These are phyloP conservation scores for Halictus ligatus DNA, from an alignment of 2,888 invertebrate genomes.

Conservation along the genomic window DNA sequence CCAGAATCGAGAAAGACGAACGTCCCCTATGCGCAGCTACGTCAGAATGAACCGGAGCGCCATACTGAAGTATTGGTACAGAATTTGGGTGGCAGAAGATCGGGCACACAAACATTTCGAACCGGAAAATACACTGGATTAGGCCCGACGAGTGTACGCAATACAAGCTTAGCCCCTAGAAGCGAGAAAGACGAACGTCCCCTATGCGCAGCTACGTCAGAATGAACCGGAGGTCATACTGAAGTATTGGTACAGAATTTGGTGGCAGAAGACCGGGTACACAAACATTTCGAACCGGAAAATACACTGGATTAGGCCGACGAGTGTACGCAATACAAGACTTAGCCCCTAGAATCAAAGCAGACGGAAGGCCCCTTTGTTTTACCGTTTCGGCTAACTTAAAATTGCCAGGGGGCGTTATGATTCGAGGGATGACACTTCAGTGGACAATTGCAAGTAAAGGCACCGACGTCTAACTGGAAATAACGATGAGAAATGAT, in stretches of 20 bases:
- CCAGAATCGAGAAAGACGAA: background rate
- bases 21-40: background rate
- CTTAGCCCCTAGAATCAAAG: background rate
- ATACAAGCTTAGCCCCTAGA: background rate
- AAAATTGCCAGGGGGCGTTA: background rate
- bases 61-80: background rate
- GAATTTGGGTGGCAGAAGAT: no score
- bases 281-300: background rate
- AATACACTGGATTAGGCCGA: background rate
- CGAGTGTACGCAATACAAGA: no score
- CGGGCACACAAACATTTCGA: no score
- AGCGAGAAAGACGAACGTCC: background rate
- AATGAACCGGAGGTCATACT: background rate
- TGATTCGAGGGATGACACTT: background rate
- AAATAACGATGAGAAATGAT: background rate
- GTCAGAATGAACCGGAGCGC: background rate
- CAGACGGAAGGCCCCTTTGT: rapidly evolving
- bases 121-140: no score
- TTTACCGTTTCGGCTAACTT: background rate
- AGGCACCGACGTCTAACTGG: background rate
- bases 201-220: background rate
- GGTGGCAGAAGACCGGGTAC: background rate
- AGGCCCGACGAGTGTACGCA: no score
- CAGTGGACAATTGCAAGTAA: background rate
- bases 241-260: background rate